Conservation (phyloP, 2,113 vertebrate genomes). For the Lepus americanus region DNA sequence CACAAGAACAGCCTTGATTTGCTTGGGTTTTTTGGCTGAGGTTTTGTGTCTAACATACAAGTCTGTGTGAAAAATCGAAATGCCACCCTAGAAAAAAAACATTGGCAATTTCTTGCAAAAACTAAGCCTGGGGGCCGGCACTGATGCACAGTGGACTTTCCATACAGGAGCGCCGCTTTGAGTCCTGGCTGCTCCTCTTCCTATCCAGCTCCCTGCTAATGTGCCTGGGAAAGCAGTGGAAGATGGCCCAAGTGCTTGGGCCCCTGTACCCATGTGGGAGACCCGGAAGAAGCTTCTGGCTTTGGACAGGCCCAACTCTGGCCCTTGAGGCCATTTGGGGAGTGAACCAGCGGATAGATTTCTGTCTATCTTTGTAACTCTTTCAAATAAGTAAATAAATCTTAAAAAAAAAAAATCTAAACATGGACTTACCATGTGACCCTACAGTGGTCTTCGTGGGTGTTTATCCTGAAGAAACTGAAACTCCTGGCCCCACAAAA, state of each 20-base stretch:
- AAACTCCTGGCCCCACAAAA: slow-evolving; percentile 19
- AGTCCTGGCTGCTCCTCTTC: too few species aligned
- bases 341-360: too few species aligned
- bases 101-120: neutral
- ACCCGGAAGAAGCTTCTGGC: too few species aligned
- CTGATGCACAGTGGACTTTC: neutral
- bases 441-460: neutral
- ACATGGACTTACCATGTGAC: neutral
- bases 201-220: too few species aligned
- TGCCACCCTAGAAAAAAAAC: neutral
- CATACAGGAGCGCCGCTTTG: too few species aligned
- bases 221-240: too few species aligned
- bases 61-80: slow-evolving; percentile 32
- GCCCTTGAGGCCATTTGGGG: too few species aligned
- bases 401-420: neutral
- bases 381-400: neutral
- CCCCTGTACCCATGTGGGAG: too few species aligned
- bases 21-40: neutral
- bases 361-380: too few species aligned
- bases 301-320: too few species aligned
- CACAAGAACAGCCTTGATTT: neutral
- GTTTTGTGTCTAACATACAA: neutral
- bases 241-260: too few species aligned
- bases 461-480: slow-evolving; percentile 49
- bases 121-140: neutral